Percentiles rank a stretch among this genome's conserved stretches.
phyloP scores from a whole-genome alignment of 2,113 vertebrate genomes.

The Alaudala cheleensis region DNA sequence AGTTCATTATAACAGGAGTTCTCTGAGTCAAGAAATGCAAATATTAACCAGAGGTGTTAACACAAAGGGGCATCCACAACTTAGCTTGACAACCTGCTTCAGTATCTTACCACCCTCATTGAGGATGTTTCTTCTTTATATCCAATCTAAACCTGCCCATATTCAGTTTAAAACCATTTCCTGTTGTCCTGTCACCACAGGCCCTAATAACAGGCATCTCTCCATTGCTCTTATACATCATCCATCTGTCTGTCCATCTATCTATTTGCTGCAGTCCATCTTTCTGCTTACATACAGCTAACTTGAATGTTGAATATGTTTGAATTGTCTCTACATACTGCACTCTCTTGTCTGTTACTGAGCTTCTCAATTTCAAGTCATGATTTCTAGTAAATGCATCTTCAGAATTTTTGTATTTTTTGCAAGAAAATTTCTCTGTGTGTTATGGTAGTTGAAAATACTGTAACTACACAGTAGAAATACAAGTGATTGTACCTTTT shows the following conservation, averaged over 20 bases:
- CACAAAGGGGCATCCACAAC: not conserved
- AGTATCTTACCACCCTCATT: not conserved
- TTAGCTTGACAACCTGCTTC: not conserved
- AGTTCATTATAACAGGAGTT: not conserved
- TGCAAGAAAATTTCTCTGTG: not conserved
- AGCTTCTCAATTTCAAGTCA: not conserved
- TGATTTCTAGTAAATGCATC: not conserved
- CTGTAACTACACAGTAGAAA: fast-evolving
- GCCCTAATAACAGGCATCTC: not conserved
- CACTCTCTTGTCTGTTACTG: not conserved
- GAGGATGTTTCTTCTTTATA: fast-evolving
- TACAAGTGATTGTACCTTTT: not conserved
- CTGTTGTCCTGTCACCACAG: not conserved
- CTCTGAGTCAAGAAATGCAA: not conserved
- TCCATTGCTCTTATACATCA: not conserved
- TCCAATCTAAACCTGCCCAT: not conserved
- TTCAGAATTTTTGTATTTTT: not conserved
- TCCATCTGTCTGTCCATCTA: fast-evolving
- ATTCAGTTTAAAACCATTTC: not conserved
- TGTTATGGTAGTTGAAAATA: not conserved
- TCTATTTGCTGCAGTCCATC: not conserved
- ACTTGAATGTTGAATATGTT: not conserved
- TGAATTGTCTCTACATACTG: not conserved
- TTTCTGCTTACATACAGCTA: not conserved
- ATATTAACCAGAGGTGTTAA: not conserved